Base-by-base conservation (phyloP, 2,113 vertebrate genomes). In the Tringa solitaria region DNA sequence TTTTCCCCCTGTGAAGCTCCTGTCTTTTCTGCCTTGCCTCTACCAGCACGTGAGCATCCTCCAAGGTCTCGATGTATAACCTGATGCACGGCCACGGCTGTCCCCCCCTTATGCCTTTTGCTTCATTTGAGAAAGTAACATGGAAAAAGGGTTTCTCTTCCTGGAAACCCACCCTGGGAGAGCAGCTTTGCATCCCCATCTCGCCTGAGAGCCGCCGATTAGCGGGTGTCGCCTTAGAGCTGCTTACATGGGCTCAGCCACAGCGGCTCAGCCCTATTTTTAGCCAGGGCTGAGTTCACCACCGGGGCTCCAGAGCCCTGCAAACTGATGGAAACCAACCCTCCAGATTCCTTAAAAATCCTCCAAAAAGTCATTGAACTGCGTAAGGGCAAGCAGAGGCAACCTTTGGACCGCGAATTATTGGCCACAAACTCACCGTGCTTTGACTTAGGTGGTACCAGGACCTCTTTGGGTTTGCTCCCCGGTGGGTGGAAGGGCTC, bases 211-310 rank as follows among this genome's bases (percentile, higher is more conserved):
- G 65, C 56, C 3, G 3, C 32, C 1, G 23, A 89, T 89, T 27
- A 94, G 94, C 89, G 89, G 93, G 77, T 91, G 93, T 51, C 59
- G 76, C 26, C 61, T 89, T 93, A 92, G 56, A 91, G 91, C 89
- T 87, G 48, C 89, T 95, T 84, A 96, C 6, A 9, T 28, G 75
- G 72, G 85, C 90, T 96, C 87, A 70, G 63, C 51, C 41, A 0
- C 45, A 10, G 24, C 3, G 72, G 85, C 90, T 96, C 87, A 70
- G 59, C 51, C 41, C 92, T 96, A 89, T 94, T 96, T 87, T 93
- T 95, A 95, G 84, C 85, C 1, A 1, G 37, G 51, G 12, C 51
- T 15, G 59, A 77, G 87, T 41, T 94, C 76, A 63, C 6, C 0
- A 3, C 23, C n/a, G 9, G 83, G 76, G 39, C 30, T 59, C 33